A percentile compares a stretch with the other conserved stretches of the same genome.
phyloP scores from a whole-genome alignment of 2,113 vertebrate genomes.

The Nyctereutes procyonoides region DNA sequence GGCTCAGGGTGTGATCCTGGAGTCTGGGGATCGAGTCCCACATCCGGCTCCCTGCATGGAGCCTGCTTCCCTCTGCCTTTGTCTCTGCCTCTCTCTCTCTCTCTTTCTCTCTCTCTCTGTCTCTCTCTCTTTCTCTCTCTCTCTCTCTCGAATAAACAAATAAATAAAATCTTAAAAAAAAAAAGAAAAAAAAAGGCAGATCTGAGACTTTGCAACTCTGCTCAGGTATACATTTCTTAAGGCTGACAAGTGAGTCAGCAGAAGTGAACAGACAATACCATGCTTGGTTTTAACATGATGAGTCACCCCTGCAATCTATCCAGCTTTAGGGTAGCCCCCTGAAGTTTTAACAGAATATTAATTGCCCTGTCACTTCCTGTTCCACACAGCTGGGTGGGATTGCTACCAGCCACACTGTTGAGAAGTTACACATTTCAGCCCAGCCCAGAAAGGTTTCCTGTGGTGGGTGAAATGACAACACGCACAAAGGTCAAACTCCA shows the following conservation, averaged over 20 bases:
- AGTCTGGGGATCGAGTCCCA: no score
- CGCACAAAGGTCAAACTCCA: slow-evolving; percentile 74
- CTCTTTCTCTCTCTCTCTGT: no score
- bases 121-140: no score
- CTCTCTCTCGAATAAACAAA: no score
- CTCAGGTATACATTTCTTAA: background rate
- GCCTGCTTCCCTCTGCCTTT: no score
- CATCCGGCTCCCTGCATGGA: no score
- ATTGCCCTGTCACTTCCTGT: slow-evolving; percentile 73
- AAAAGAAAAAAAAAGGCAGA: background rate
- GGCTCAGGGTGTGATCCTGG: no score
- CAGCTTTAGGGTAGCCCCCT: slow-evolving; percentile 61
- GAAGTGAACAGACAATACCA: slow-evolving; percentile 30
- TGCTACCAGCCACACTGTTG: slow-evolving; percentile 74
- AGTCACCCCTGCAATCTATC: slow-evolving; percentile 66
- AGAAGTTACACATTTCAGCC: slow-evolving; percentile 69
- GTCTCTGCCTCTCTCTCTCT: no score
- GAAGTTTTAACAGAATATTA: slow-evolving; percentile 78
- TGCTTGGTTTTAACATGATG: slow-evolving; percentile 56
- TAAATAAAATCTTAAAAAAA: no score
- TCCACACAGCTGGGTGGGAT: slow-evolving; percentile 79
- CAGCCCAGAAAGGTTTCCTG: slow-evolving; percentile 75
- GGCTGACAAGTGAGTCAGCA: slow-evolving; percentile 71
- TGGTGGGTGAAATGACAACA: slow-evolving; percentile 77
- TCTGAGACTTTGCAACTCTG: background rate